Evolutionary conservation across 1,140 invertebrate species (phyloP), one percentile per base, ranked within the genome.

Genomic region (Dryas iulia): DNA sequence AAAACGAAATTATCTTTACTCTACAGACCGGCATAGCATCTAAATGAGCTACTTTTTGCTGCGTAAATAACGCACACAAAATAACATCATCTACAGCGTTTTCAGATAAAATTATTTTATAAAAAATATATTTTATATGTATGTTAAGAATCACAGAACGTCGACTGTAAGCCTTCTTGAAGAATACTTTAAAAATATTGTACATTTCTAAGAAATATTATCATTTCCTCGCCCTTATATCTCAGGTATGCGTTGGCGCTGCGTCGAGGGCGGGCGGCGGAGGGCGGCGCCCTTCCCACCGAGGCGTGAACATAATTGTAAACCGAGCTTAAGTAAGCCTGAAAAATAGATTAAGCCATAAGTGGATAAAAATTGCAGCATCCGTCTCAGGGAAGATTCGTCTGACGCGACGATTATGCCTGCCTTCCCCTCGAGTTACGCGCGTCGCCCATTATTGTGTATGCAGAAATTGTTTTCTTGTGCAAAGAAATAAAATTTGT

Each of bases 341-440:
- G 64, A 66, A 66, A 66, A 66, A 58, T 66, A 54, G 64, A 66
- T 66, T 56, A 63, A 63, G 30, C 18, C 11, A 6, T 66, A 66
- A 66, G 35, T 66, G 56, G 64, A 66, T 66, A 66, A 66, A 66
- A 66, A 66, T 66, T 66, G 64, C 64, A 66, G 26, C 64, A 57
- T 62, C 54, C 54, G 33, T 28, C n/a, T n/a, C 57, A 54, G 28
- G 62, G 31, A 21, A 47, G 39, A 47, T 47, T 21, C 39, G 54
- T 53, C 53, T 39, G 62, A 65, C 62, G 62, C 56, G 62, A 57
- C 62, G 26, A 57, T 65, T 57, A 65, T 23, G 33, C 24, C 53
- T 14, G 33, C 61, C 53, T 39, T 57, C 53, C 35, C 7, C 7
- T 18, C 39, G 7, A 47, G 39, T 21, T 5, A 7, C 18, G 6